Evolutionary conservation across 2,888 invertebrate genomes (phyloP).

Genomic region (Clanis bilineata): DNA sequence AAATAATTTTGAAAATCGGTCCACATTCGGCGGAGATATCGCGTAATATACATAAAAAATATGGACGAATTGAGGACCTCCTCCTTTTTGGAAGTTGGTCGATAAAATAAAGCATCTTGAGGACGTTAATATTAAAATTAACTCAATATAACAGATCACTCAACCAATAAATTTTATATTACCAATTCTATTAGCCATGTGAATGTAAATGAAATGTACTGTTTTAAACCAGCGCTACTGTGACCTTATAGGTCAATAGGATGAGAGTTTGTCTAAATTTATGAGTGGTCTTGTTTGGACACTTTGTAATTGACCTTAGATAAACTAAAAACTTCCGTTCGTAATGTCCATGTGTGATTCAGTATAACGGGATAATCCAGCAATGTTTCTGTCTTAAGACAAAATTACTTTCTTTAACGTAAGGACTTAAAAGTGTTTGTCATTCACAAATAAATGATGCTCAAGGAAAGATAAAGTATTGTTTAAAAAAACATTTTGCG

Average conservation of each 20-base stretch:
- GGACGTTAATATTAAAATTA: background rate
- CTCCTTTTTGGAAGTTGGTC: no score
- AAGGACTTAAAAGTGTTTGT: no score
- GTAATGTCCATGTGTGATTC: background rate
- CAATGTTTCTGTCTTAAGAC: background rate
- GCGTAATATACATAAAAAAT: no score
- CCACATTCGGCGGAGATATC: no score
- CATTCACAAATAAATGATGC: no score
- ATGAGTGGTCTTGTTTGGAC: background rate
- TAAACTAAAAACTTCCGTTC: background rate
- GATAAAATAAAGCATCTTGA: no score
- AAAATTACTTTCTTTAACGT: background rate
- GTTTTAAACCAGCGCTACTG: background rate
- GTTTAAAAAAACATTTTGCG: no score
- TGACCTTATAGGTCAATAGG: constrained; percentile 6
- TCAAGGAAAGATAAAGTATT: no score
- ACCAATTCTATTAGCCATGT: background rate
- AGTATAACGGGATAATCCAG: background rate
- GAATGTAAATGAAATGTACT: constrained; percentile 8
- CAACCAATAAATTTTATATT: background rate
- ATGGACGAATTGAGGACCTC: no score
- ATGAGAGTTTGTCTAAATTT: background rate
- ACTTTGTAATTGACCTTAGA: background rate
- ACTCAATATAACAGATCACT: background rate
- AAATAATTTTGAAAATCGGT: no score